Evolutionary conservation across 2,888 invertebrate species (phyloP), one percentile per base, ranked within the genome.

Genomic region (Caenorhabditis sp.): DNA sequence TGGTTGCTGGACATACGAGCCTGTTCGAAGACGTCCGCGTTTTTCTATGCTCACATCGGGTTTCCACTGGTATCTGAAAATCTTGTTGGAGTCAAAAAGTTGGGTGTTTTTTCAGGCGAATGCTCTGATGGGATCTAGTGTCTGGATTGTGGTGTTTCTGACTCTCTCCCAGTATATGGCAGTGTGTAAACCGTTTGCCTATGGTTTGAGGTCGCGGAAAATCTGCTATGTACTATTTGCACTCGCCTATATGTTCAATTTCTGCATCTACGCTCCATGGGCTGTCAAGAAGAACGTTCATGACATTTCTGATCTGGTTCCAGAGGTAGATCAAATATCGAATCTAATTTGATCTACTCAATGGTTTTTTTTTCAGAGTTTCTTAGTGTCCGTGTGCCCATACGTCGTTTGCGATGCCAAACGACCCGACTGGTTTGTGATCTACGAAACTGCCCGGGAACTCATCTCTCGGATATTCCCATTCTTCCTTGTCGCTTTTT

Each of bases 71-170:
- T 91, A 70, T 19, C 22, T 22, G 6, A 2, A 0, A 31, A 19
- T n/a, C 19, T 10, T 49, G 19, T 19, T 1, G 19, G 66, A n/a
- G 6, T 22, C 10, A 14, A 12, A 1, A 12, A 26, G 7, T 14
- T 5, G 26, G 22, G 7, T 26, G 5, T 4, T 24, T 2, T 75
- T 89, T 69, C 72, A 89, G 90, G 93, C 93, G 24, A 94, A 94
- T 87, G 92, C 93, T 4, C 92, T 93, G 88, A 94, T 94, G 93
- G 93, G 93, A 6, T 92, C 93, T 41, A 93, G 93, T 66, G 93
- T 94, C n/a, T 94, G 93, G 92, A 92, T 94, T 76, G 93, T 94
- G 12, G 93, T 94, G 7, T 93, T 93, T 80, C 92, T 94, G 24
- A 94, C 94, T 2, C 92, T 94, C 22, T 93, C 93, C 84, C 92